phyloP scores from a whole-genome alignment of 2,888 invertebrate species.

The Pollenia labialis region DNA sequence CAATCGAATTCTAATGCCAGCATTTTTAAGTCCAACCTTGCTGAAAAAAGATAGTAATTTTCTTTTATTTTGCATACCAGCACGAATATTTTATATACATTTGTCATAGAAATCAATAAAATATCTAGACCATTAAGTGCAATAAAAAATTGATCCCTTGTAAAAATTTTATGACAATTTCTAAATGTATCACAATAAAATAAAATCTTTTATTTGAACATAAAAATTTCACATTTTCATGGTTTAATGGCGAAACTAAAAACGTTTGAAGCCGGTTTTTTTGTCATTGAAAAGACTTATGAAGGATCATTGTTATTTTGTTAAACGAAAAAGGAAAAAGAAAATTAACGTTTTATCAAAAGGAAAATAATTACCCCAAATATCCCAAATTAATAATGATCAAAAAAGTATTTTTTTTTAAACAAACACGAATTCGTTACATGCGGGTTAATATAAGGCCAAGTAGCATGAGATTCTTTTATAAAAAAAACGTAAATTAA shows the following conservation, averaged over 20 bases:
- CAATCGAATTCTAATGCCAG: background rate
- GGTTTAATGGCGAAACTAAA: background rate
- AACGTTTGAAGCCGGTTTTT: background rate
- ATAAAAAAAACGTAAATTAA: background rate
- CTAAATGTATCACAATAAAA: background rate
- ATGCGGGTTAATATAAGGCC: slow-evolving; percentile 33
- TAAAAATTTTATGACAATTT: background rate
- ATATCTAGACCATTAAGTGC: background rate
- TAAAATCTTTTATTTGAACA: background rate
- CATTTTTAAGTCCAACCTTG: background rate
- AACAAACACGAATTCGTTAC: background rate
- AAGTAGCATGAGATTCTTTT: background rate
- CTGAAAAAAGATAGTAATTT: too few relatives aligned
- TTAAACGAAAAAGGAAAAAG: background rate
- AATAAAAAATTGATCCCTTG: background rate
- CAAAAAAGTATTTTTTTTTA: background rate
- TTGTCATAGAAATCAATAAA: background rate
- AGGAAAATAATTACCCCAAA: background rate
- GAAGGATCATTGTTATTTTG: slow-evolving; percentile 38
- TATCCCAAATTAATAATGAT: background rate
- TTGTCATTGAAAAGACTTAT: background rate
- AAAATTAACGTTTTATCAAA: background rate
- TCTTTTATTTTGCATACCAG: slow-evolving; percentile 5
- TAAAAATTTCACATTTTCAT: slow-evolving; percentile 7
- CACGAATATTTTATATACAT: background rate